Evolutionary conservation across 1,140 invertebrate genomes (phyloP).

Genomic region (Papilio polytes): DNA sequence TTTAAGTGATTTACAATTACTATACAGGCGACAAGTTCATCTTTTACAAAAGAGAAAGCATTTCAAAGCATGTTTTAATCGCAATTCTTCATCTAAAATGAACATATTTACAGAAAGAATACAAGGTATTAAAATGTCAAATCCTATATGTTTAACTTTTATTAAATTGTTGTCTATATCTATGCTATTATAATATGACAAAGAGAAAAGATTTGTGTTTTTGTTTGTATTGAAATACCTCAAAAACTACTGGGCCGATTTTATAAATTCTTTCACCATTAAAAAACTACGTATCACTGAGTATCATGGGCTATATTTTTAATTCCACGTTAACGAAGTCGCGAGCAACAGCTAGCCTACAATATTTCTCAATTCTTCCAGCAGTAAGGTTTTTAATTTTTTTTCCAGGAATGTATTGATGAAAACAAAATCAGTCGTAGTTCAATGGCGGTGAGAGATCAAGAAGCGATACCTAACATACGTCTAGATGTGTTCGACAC

Average conservation of each 20-base stretch:
- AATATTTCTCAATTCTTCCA: neutral
- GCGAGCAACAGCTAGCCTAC: too few relatives aligned
- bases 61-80: neutral
- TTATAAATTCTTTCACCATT: too few relatives aligned
- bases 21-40: neutral
- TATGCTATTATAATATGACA: too few relatives aligned
- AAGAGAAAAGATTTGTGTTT: too few relatives aligned
- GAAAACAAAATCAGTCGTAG: slow-evolving; percentile 72
- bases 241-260: too few relatives aligned
- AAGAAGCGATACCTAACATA: slow-evolving; percentile 48
- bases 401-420: slow-evolving; percentile 66
- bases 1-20: neutral
- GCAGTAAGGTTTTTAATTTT: neutral
- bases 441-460: slow-evolving; percentile 62
- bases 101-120: neutral
- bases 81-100: neutral
- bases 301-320: too few relatives aligned
- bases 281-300: too few relatives aligned
- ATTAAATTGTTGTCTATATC: neutral
- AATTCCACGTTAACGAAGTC: too few relatives aligned
- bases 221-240: too few relatives aligned
- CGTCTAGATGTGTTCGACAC: slow-evolving; percentile 52
- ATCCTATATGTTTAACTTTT: neutral
- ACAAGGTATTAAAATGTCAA: neutral
- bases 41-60: neutral